Percentiles rank a stretch among this genome's conserved stretches.
phyloP scores from a whole-genome alignment of 2,888 invertebrate species.

The Hirtodrosophila alboralis region DNA sequence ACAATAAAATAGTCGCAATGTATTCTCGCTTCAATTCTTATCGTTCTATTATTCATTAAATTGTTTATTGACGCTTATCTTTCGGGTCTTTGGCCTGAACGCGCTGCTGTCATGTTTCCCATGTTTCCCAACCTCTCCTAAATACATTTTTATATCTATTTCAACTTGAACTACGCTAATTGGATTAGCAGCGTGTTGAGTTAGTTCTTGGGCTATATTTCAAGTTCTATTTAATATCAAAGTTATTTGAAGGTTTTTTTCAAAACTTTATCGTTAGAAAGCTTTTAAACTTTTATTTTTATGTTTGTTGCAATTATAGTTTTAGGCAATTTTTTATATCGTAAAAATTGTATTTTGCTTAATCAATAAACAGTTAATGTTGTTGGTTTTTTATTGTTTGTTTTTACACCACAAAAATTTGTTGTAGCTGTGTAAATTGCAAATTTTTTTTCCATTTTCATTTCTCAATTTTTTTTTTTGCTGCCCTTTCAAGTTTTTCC shows the following conservation, averaged over 20 bases:
- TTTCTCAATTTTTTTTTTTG: slow-evolving; percentile 11
- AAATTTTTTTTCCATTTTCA: slow-evolving; percentile 13
- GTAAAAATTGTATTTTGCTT: slow-evolving; percentile 25
- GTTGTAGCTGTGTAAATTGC: slow-evolving; percentile 34
- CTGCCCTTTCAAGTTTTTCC: slow-evolving; percentile 31
- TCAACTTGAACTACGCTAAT: slow-evolving; percentile 6
- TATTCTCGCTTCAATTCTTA: too few species aligned
- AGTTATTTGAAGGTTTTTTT: slow-evolving; percentile 1
- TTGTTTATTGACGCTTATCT: too few species aligned
- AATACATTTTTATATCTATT: too few species aligned
- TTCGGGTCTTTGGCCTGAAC: too few species aligned
- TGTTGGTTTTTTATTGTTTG: background rate
- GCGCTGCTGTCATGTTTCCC: too few species aligned
- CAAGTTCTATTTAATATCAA: slow-evolving; percentile 6
- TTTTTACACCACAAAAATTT: slow-evolving; percentile 1
- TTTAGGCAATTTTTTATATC: slow-evolving; percentile 10
- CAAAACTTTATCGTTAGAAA: background rate
- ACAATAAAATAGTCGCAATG: background rate
- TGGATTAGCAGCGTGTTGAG: slow-evolving; percentile 3
- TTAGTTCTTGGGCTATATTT: background rate
- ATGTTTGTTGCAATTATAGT: slow-evolving; percentile 11
- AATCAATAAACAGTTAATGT: slow-evolving; percentile 47
- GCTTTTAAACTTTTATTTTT: slow-evolving; percentile 8
- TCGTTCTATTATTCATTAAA: too few species aligned
- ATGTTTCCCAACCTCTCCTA: too few species aligned